Evolutionary conservation across 2,797 vertebrate species (phyloP).

Genomic region (Chrysolophus pictus): DNA sequence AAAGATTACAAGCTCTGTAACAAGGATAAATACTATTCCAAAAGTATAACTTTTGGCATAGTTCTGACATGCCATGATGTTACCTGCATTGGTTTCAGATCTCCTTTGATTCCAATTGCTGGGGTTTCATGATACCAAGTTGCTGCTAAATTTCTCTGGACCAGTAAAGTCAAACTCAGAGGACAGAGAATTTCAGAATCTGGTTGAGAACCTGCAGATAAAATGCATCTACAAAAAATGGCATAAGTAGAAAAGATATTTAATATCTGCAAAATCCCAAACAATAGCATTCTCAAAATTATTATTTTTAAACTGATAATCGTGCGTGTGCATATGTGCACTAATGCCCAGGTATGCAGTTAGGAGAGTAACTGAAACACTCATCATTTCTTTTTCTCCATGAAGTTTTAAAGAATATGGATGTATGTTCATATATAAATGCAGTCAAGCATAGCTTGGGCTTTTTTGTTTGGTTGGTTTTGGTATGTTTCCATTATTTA

Average conservation of each 20-base stretch:
- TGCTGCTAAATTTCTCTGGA: slow-evolving; percentile 92
- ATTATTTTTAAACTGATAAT: background rate
- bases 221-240: slow-evolving; percentile 72
- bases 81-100: slow-evolving; percentile 95
- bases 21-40: background rate
- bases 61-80: background rate
- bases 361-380: no score
- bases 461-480: background rate
- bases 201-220: slow-evolving; percentile 63
- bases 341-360: background rate
- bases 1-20: background rate
- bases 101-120: slow-evolving; percentile 87
- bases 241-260: background rate
- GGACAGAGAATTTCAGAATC: slow-evolving; percentile 88
- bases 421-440: background rate
- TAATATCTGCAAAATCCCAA: background rate
- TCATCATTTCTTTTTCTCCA: background rate
- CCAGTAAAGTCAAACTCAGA: slow-evolving; percentile 87
- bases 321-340: background rate
- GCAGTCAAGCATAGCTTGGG: background rate
- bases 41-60: background rate
- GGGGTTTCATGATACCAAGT: slow-evolving; percentile 90
- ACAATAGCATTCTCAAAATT: background rate
- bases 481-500: background rate
- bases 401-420: background rate